phyloP scores from a whole-genome alignment of 92 coral and sea anemone species.

The Ricordea florida region DNA sequence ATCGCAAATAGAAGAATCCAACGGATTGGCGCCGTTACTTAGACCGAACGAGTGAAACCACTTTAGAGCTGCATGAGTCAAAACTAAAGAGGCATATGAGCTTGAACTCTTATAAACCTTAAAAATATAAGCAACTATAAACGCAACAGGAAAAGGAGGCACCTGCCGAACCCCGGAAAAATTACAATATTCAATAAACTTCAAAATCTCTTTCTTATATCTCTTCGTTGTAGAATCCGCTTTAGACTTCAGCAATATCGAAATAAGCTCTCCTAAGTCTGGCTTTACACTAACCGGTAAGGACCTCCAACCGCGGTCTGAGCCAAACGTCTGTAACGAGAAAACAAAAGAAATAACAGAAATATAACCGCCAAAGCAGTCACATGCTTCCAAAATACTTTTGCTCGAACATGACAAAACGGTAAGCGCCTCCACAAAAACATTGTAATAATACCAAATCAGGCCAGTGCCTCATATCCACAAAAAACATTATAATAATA shows the following conservation, averaged over 20 bases:
- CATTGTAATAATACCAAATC: neutral
- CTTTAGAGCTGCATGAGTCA: too few relatives aligned
- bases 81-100: too few relatives aligned
- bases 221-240: conserved; percentile 18
- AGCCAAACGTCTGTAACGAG: conserved; percentile 7
- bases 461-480: neutral
- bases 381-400: neutral
- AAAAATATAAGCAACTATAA: conserved; percentile 5
- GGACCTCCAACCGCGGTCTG: neutral
- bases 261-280: neutral
- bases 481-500: conserved; percentile 2
- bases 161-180: neutral
- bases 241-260: conserved; percentile 20
- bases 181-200: too few relatives aligned
- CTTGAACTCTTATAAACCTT: conserved; percentile 7
- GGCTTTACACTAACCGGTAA: conserved; percentile 9
- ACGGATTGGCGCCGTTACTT: too few relatives aligned
- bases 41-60: too few relatives aligned
- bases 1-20: too few relatives aligned
- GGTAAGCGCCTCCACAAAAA: neutral
- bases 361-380: conserved; percentile 3
- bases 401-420: neutral
- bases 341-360: conserved; percentile 3
- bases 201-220: conserved; percentile 1
- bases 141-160: conserved; percentile 12